Conservation (phyloP, 1,140 invertebrate species). For the Probaryconus sp. region DNA sequence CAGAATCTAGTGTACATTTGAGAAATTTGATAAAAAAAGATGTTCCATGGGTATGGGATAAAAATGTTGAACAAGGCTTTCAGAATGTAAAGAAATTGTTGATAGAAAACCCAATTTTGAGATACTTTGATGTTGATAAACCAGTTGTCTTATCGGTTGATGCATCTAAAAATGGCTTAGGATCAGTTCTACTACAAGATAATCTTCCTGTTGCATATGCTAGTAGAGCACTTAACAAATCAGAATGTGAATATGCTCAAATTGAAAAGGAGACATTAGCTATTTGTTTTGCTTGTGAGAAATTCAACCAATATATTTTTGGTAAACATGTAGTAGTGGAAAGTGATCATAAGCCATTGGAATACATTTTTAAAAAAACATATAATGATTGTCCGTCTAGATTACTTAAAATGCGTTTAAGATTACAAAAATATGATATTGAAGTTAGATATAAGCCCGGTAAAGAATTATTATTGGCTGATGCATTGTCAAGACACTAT, state of each 20-base stretch:
- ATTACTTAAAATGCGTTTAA: constrained; percentile 73
- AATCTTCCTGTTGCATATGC: constrained; percentile 67
- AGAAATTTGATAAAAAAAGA: constrained; percentile 18
- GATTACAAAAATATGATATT: constrained; percentile 69
- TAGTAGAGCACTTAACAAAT: constrained; percentile 58
- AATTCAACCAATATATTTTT: constrained; percentile 72
- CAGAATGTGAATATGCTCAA: constrained; percentile 66
- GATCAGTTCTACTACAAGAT: constrained; percentile 64
- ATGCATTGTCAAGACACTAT: constrained; percentile 62
- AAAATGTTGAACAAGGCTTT: constrained; percentile 24
- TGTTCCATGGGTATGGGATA: not conserved
- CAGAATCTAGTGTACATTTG: not conserved
- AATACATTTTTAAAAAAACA: constrained; percentile 63
- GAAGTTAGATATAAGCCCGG: constrained; percentile 65
- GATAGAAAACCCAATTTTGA: constrained; percentile 55
- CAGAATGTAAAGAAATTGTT: constrained; percentile 59
- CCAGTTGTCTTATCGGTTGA: constrained; percentile 61
- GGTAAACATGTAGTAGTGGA: constrained; percentile 70
- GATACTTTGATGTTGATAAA: constrained; percentile 47
- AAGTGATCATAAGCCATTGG: constrained; percentile 76
- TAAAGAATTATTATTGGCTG: constrained; percentile 68
- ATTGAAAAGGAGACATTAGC: constrained; percentile 78
- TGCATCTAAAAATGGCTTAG: constrained; percentile 67
- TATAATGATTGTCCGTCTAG: constrained; percentile 68
- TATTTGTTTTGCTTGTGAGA: constrained; percentile 72